phyloP scores from a whole-genome alignment of 2,797 vertebrate species.

The Hapalemur alaotrensis region DNA sequence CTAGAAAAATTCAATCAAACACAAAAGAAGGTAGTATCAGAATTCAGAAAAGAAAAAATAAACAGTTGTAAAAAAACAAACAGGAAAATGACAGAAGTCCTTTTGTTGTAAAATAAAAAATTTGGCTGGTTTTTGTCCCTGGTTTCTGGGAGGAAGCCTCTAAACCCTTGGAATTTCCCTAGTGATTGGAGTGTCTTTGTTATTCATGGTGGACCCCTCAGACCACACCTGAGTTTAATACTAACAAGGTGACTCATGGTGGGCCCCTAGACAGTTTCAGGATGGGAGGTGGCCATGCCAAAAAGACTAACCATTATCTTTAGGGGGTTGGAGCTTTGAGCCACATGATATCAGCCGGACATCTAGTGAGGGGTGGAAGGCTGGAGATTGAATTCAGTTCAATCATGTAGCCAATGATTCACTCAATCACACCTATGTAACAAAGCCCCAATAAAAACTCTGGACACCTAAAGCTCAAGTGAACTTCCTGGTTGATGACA shows the following conservation, averaged over 20 bases:
- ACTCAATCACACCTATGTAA: neutral
- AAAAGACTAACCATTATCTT: neutral
- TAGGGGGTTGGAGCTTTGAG: neutral
- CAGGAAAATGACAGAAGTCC: neutral
- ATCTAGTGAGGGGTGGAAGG: too few species aligned
- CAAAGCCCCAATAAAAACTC: constrained; percentile 10
- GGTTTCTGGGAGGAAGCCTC: neutral
- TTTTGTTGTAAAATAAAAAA: neutral
- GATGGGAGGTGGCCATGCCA: neutral
- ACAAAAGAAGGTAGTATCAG: neutral
- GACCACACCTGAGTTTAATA: neutral
- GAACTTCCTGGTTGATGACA: neutral
- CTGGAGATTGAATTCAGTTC: neutral
- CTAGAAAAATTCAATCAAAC: constrained; percentile 21
- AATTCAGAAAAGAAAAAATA: neutral
- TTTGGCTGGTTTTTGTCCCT: neutral
- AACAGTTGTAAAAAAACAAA: neutral
- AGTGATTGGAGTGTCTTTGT: neutral
- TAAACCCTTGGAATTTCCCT: neutral
- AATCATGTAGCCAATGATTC: neutral
- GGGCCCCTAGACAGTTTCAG: neutral
- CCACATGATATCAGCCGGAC: neutral
- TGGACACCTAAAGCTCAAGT: neutral
- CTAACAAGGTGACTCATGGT: neutral
- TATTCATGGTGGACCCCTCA: neutral